Evolutionary conservation across 2,888 invertebrate species (phyloP).

Genomic region (Ptilodon capucinus): DNA sequence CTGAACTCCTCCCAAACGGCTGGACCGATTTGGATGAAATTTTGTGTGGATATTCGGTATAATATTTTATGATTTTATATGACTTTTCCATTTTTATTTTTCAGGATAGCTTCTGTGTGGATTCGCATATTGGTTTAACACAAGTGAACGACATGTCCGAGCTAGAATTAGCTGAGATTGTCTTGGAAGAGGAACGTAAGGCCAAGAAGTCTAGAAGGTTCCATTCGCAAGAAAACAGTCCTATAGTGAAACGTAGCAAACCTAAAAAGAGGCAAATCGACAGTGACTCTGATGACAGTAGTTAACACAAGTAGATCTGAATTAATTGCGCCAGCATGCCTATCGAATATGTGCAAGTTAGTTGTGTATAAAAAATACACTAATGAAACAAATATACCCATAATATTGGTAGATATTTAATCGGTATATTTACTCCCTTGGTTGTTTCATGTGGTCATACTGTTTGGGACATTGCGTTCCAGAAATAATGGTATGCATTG

Average conservation of each 20-base stretch:
- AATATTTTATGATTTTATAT: no score
- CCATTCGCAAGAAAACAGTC: constrained; percentile 47
- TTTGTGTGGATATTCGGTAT: not conserved
- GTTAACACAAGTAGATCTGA: constrained; percentile 24
- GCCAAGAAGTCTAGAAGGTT: constrained; percentile 34
- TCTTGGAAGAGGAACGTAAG: constrained; percentile 62
- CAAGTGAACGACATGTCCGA: constrained; percentile 75
- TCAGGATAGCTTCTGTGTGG: constrained; percentile 86
- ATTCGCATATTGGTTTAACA: constrained; percentile 79
- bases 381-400: no score
- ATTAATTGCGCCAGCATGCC: not conserved
- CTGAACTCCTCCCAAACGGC: no score
- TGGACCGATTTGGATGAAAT: no score
- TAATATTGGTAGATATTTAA: no score
- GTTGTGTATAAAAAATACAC: no score
- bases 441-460: no score
- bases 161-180: constrained; percentile 85
- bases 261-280: constrained; percentile 53
- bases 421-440: no score
- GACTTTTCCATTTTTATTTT: constrained; percentile 9
- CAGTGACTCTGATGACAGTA: constrained; percentile 75
- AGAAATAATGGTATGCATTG: no score
- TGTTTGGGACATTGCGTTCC: no score
- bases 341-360: no score
- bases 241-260: constrained; percentile 53